These are phyloP conservation scores for Aquatica leii DNA, from an alignment of 2,888 invertebrate species.

Conservation along the genomic window DNA sequence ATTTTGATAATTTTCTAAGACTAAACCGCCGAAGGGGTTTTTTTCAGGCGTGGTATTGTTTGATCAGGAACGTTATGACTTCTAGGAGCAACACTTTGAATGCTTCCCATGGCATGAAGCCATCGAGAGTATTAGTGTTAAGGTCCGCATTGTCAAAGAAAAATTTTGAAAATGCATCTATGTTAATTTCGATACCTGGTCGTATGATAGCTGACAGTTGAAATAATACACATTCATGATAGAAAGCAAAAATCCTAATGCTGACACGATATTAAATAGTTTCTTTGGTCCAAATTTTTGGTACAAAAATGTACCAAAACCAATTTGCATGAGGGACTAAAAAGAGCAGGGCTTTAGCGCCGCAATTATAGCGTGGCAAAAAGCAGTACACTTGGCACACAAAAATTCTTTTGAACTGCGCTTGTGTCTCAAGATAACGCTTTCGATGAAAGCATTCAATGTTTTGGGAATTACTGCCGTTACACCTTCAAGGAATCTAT, in stretches of 20 bases:
- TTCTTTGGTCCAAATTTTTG: no score
- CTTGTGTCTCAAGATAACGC: slow-evolving; percentile 3
- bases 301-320: no score
- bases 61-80: slow-evolving; percentile 24
- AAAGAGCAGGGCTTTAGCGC: no score
- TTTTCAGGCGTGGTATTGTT: slow-evolving; percentile 2
- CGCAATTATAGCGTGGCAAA: no score
- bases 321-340: no score
- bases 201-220: slow-evolving; percentile 9
- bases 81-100: slow-evolving; percentile 35
- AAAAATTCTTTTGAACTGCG: no score
- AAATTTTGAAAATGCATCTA: slow-evolving; percentile 29
- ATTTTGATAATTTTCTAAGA: no score
- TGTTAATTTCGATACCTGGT: not conserved
- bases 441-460: not conserved
- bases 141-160: slow-evolving; percentile 40
- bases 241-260: not conserved
- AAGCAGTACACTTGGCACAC: no score
- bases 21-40: no score
- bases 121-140: slow-evolving; percentile 40
- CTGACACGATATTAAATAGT: not conserved
- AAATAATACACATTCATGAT: slow-evolving; percentile 1
- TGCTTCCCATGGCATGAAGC: slow-evolving; percentile 43
- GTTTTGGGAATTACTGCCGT: slow-evolving; percentile 3
- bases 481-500: no score